Base-by-base conservation (phyloP, 2,797 vertebrate species). In the Tinamus major region DNA sequence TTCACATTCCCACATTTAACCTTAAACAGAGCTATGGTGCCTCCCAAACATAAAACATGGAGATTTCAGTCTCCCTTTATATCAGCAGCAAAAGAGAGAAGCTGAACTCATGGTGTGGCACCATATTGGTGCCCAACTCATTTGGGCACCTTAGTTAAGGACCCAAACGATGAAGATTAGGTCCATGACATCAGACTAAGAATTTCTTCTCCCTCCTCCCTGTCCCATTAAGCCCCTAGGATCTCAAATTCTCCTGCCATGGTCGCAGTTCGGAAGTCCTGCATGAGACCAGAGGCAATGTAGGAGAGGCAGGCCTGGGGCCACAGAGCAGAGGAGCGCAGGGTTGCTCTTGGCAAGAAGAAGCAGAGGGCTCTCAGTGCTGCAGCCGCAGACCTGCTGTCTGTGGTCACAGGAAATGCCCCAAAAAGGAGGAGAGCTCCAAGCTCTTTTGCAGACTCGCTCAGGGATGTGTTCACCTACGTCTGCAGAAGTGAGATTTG, bases 261-360 rank as follows among this genome's bases (percentile, higher is more conserved):
- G 9, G 12, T 85, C 48, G 29, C 13, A 27, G 6, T 59, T 42
- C 10, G 10, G 27, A 23, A 77, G 33, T 12, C 18, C 1, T 14
- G 16, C 4, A 1, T 1, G 2, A 9, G 27, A 26, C 26, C 6
- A 5, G n/a, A 48, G 35, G n/a, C 1, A 15, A 48, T 17, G 48
- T 9, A 51, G 7, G 10, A 35, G 48, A 42, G 19, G 42, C 42
- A 79, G 42, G 12, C 15, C 24, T n/a, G 29, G 29, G 23, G 13
- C 29, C 51, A 18, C 41, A 12, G 24, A 81, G 67, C 67, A 46
- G 42, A 20, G 26, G 31, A 27, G 27, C 19, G 23, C 55, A 26
- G 26, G 55, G 41, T 49, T 51, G 49, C 21, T 23, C 1, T 6
- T n/a, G 19, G 27, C 21, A 56, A 37, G 44, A 37, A 9, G 75